A percentile compares a stretch with the other conserved stretches of the same genome.
Conservation (phyloP, 2,888 invertebrate species). For the Temnothorax ravouxi region DNA sequence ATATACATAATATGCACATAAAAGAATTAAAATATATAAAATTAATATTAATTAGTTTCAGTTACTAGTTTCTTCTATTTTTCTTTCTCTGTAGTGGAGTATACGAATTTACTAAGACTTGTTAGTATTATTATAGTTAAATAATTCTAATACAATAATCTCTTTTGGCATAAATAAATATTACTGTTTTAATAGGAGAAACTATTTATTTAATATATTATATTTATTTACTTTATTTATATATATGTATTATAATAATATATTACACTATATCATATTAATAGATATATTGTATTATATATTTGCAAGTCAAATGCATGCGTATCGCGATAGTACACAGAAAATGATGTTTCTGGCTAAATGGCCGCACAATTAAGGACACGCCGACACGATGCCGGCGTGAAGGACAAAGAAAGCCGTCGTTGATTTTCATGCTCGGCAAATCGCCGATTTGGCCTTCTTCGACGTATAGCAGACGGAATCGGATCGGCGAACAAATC, state of each 20-base stretch:
- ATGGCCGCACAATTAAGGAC: conserved; percentile 62
- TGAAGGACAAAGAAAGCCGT: conserved; percentile 57
- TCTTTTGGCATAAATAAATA: background rate
- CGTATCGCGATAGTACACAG: background rate
- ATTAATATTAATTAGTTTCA: background rate
- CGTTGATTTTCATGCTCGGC: conserved; percentile 66
- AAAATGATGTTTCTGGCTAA: conserved; percentile 30
- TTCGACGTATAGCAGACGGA: conserved; percentile 52
- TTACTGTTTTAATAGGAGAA: background rate
- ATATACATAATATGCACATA: too few relatives aligned
- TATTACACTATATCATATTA: background rate
- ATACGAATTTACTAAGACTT: background rate
- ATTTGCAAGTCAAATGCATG: background rate
- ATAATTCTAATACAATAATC: background rate
- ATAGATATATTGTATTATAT: background rate
- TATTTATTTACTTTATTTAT: background rate
- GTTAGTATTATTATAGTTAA: background rate
- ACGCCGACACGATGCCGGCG: conserved; percentile 14
- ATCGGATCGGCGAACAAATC: conserved; percentile 47
- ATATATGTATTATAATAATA: too few relatives aligned
- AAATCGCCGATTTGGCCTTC: conserved; percentile 69
- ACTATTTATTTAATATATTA: background rate
- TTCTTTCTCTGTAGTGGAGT: background rate
- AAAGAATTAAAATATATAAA: background rate
- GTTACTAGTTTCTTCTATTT: background rate